Evolutionary conservation across 2,888 invertebrate species (phyloP), one percentile per base, ranked within the genome.

Genomic region (Limnephilus marmoratus): DNA sequence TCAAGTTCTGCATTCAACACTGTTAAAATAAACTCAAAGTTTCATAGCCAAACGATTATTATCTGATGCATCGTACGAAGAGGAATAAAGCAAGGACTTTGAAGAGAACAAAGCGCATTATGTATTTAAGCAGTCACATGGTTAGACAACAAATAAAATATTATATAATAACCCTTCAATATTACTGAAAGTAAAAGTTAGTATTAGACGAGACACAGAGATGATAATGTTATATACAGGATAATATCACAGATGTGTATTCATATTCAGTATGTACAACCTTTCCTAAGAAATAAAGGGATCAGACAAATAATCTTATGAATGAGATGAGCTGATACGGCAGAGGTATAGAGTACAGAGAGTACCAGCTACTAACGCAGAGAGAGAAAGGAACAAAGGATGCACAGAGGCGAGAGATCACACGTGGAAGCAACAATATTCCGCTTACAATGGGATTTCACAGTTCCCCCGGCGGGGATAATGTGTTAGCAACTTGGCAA

Each of bases 41-140:
- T 68, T 29, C 45, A 91, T 90, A 91, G 85, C 53, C 85, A 81
- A 81, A 90, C 45, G 68, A 68, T 68, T 31, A 90, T 91, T 53
- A 85, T 86, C 37, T 45, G 90, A 92, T 90, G 92, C 92, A 92
- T 92, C 81, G 31, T 92, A 85, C 81, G 92, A 92, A 87, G 92
- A 92, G 53, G 7, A 90, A 90, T 49, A 90, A 91, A 92, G 90
- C 86, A 82, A 86, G 68, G 85, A 81, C 49, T 85, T 90, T 83
- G 80, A 53, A 92, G 86, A 81, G 53, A 90, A 88, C 86, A 49
- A 92, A 81, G 90, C 90, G 49, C 83, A 82, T 90, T 92, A 68
- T 24, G 68, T 80, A 87, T 83, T 45, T 12, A 92, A 92, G 90
- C 90, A 81, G 41, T 90, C 85, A 68, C 90, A 81, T 82, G 80